Conservation (phyloP, 2,113 vertebrate species). For the Lethenteron reissneri region DNA sequence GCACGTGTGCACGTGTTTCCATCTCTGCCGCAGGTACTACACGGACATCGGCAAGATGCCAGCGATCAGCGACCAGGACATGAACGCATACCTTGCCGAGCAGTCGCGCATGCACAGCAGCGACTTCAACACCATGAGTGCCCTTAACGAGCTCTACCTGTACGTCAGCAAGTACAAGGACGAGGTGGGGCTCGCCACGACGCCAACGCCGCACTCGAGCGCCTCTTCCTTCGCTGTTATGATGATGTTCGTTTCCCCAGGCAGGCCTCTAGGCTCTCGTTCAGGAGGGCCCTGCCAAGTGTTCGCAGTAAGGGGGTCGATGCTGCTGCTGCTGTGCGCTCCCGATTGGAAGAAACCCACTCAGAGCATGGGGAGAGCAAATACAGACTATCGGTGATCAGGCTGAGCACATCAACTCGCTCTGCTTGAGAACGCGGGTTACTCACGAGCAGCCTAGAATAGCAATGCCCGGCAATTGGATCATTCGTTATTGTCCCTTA, state of each 20-base stretch:
- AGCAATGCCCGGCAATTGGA: too few relatives aligned
- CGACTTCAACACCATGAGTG: constrained; percentile 94
- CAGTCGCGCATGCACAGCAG: constrained; percentile 97
- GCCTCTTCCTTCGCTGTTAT: not conserved
- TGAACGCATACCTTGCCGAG: constrained; percentile 93
- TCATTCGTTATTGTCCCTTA: too few relatives aligned
- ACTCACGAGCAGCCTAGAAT: too few relatives aligned
- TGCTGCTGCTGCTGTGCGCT: not conserved
- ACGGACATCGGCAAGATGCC: constrained; percentile 92
- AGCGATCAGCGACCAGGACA: constrained; percentile 96
- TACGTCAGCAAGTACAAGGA: constrained; percentile 95
- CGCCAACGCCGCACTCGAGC: not conserved
- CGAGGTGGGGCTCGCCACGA: constrained; percentile 42
- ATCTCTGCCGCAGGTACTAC: constrained; percentile 47
- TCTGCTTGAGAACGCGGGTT: too few relatives aligned
- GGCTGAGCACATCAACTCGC: too few relatives aligned
- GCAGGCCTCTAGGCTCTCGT: too few relatives aligned
- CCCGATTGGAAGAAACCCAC: not conserved
- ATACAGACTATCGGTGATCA: too few relatives aligned
- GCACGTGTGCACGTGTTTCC: not conserved
- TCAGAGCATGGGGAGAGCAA: not conserved
- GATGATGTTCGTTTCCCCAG: not conserved
- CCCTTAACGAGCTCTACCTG: constrained; percentile 90
- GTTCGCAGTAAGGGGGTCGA: not conserved
- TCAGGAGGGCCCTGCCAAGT: too few relatives aligned